Conservation (phyloP, 2,113 vertebrate species). For the Atractosteus spatula region DNA sequence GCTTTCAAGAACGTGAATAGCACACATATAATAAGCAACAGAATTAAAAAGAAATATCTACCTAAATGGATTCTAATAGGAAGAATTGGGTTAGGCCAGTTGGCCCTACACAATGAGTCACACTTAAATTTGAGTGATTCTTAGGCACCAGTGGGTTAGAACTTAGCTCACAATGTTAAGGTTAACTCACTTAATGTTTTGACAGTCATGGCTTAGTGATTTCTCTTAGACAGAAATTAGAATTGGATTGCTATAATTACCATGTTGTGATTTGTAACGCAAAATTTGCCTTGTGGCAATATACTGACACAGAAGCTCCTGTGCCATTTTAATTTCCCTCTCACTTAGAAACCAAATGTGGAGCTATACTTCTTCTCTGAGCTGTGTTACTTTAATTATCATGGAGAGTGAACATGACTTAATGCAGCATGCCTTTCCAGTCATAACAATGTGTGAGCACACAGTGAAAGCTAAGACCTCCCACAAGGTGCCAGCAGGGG, state of each 20-base stretch:
- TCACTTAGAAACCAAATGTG: background rate
- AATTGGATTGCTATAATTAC: conserved; percentile 12
- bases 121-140: conserved; percentile 7
- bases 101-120: too few relatives aligned
- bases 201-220: conserved; percentile 9
- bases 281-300: conserved; percentile 9
- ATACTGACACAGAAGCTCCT: background rate
- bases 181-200: background rate
- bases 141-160: background rate
- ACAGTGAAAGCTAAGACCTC: background rate
- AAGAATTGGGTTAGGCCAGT: too few relatives aligned
- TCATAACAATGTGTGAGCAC: background rate
- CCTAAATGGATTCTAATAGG: too few relatives aligned
- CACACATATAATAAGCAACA: too few relatives aligned
- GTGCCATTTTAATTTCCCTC: conserved; percentile 5
- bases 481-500: background rate
- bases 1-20: too few relatives aligned
- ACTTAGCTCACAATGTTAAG: background rate
- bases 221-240: conserved; percentile 13
- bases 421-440: background rate
- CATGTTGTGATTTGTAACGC: conserved; percentile 12
- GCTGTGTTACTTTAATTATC: background rate
- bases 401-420: background rate
- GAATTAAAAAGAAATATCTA: too few relatives aligned
- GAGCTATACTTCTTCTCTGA: background rate